Evolutionary conservation across 1,140 invertebrate species (phyloP).

Genomic region (Aphidius ervi): DNA sequence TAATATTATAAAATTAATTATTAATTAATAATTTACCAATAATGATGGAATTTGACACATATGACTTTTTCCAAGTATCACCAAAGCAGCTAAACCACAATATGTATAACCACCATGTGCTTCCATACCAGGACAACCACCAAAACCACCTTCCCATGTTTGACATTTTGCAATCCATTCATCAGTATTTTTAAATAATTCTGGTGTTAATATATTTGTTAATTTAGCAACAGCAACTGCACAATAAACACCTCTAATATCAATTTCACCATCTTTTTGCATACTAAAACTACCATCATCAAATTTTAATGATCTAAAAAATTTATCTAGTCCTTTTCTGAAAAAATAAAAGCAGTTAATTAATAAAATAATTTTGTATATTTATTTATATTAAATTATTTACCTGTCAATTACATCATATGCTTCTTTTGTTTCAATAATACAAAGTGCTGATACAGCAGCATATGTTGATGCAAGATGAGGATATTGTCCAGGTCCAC

Average conservation of each 20-base stretch:
- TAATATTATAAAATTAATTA: conserved; percentile 20
- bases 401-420: conserved; percentile 83
- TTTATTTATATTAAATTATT: neutral
- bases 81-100: conserved; percentile 87
- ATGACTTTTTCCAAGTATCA: conserved; percentile 75
- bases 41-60: conserved; percentile 76
- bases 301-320: conserved; percentile 71
- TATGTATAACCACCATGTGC: conserved; percentile 98
- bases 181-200: conserved; percentile 79
- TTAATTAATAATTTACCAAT: conserved; percentile 53
- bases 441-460: conserved; percentile 87
- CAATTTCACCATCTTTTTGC: conserved; percentile 91
- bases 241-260: conserved; percentile 94
- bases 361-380: conserved; percentile 4
- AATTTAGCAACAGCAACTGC: conserved; percentile 84
- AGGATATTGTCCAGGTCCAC: conserved; percentile 84
- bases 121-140: conserved; percentile 89
- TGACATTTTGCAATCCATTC: conserved; percentile 93
- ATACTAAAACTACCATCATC: conserved; percentile 88
- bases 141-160: conserved; percentile 98
- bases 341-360: conserved; percentile 21
- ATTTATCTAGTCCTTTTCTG: conserved; percentile 67
- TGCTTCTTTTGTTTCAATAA: conserved; percentile 82
- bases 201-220: conserved; percentile 74
- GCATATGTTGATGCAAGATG: conserved; percentile 97